Percentiles rank a stretch among this genome's conserved stretches.
Evolutionary conservation across 2,888 invertebrate genomes (phyloP).

Genomic region (Pheosia tremula): DNA sequence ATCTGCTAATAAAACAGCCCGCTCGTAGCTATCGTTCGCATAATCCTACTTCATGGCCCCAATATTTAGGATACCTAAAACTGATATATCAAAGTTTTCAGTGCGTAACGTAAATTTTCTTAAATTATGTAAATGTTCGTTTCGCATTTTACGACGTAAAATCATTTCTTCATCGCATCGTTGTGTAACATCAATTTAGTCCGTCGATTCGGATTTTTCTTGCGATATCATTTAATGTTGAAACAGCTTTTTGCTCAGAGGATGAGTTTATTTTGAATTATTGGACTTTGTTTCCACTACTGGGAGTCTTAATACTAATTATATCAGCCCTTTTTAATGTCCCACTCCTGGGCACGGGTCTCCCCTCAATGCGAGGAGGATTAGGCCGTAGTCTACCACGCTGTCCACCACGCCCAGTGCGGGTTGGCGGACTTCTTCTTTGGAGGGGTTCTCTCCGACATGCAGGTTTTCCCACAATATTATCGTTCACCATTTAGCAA

Average conservation of each 20-base stretch:
- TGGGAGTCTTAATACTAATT: not conserved
- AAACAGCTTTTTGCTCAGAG: not conserved
- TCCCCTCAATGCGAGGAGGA: too few relatives aligned
- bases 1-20: not conserved
- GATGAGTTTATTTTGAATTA: not conserved
- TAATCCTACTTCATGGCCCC: not conserved
- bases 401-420: too few relatives aligned
- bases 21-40: not conserved
- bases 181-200: not conserved
- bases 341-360: too few relatives aligned
- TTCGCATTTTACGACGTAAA: slow-evolving; percentile 5
- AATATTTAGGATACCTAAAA: slow-evolving; percentile 6
- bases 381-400: too few relatives aligned
- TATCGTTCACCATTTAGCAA: too few relatives aligned
- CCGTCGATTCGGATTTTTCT: not conserved
- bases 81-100: slow-evolving; percentile 12
- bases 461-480: too few relatives aligned
- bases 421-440: too few relatives aligned
- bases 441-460: too few relatives aligned
- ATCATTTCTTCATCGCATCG: not conserved
- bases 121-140: slow-evolving; percentile 11
- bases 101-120: slow-evolving; percentile 11
- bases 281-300: not conserved
- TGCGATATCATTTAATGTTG: not conserved
- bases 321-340: too few relatives aligned